Evolutionary conservation across 2,888 invertebrate species (phyloP), one percentile per base, ranked within the genome.

Genomic region (Zhuqinia jingwanae): DNA sequence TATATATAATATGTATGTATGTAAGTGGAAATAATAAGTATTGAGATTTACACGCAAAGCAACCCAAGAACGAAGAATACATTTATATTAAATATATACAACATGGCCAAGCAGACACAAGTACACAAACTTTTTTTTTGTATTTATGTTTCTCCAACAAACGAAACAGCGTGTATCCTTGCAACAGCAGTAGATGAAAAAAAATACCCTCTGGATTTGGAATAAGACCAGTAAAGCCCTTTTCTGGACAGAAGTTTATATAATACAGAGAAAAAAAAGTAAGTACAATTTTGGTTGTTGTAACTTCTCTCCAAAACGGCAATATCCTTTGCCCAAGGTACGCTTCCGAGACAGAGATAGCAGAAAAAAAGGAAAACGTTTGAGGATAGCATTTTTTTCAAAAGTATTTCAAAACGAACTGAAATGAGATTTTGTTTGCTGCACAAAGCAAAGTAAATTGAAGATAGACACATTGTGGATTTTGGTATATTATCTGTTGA

Each of bases 191-290:
- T 70, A 70, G 68, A 70, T 70, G 68, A 78, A 65, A 53, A n/a
- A n/a, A 81, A 73, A 81, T 58, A 70, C 58, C 50, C 70, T 45
- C 22, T 58, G 81, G 81, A 81, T 81, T 81, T 81, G 45, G 70
- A 81, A 70, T 70, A 81, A 81, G 56, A 50, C 70, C 58, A 36
- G 58, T 56, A 73, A 81, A 81, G 73, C 58, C 60, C 53, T 73
- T 79, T 77, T 47, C 53, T 81, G 81, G 81, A 70, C 81, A 81
- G 22, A 53, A 81, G 15, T 53, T 81, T n/a, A n/a, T n/a, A 22
- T 60, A 58, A 53, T 47, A 45, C 68, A 47, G 22, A 70, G 22
- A 45, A n/a, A 50, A 70, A 45, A 45, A n/a, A 50, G 13, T 13
- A n/a, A 22, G 20, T 70, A 42, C 45, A 45, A 25, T n/a, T 13